Evolutionary conservation across 92 coral and sea anemone species (phyloP), one percentile per base, ranked within the genome.

Genomic region (Parazoanthus swiftii): DNA sequence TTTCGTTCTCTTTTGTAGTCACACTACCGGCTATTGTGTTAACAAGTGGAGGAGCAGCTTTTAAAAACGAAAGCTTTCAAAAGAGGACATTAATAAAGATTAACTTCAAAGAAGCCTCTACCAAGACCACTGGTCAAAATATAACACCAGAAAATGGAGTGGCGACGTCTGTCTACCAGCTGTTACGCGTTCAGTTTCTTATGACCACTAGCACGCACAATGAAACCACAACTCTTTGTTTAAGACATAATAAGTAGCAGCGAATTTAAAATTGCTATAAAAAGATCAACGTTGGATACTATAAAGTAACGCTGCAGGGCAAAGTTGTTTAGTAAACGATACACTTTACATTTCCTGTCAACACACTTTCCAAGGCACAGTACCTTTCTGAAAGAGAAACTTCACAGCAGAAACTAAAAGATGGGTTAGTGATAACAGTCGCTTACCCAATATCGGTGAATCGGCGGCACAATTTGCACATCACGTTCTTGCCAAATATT

Each of bases 71-170:
- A 84, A 26, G 79, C 29, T 25, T 66, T 6, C 20, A 84, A 84
- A 43, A 3, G 51, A 26, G 63, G 42, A 65, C 51, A 48, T 25
- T 54, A 13, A 33, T 39, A 2, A 39, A 2, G 42, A 39, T 84
- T 73, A 71, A 84, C 87, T 70, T 84, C 87, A 84, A 84, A 84
- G 87, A 84, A 71, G 44, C 87, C 79, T 84, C 78, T 84, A 56
- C 79, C 87, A 29, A 71, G 46, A 25, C 77, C 43, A 82, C 51
- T 5, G 44, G 38, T 20, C 82, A 79, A 29, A 29, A 83, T 68
- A 83, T 68, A 68, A 25, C 65, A 26, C 36, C 10, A 33, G 23
- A 80, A 51, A 50, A 84, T 18, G 11, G 29, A 84, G 16, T 71
- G 78, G 79, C 77, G 87, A 42, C 79, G 68, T 4, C 33, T 84